A percentile compares a stretch with the other conserved stretches of the same genome.
phyloP scores from a whole-genome alignment of 2,113 vertebrate genomes.

The Labeo rohita region DNA sequence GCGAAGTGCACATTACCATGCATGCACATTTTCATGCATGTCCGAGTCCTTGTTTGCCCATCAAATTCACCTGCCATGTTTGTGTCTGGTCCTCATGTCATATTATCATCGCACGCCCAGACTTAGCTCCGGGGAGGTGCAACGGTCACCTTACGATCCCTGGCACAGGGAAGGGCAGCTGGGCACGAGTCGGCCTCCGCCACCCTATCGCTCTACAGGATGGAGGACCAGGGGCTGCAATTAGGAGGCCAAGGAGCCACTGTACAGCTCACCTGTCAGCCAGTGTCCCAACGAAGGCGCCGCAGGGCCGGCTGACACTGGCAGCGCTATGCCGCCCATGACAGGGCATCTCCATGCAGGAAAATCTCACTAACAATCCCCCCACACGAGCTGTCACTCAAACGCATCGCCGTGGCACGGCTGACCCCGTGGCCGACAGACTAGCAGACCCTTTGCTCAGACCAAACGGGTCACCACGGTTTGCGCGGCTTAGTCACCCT shows the following conservation, averaged over 20 bases:
- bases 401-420: constrained; percentile 56
- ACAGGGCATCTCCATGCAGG: constrained; percentile 72
- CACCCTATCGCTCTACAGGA: constrained; percentile 64
- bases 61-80: constrained; percentile 51
- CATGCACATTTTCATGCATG: constrained; percentile 44
- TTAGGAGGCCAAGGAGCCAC: constrained; percentile 74
- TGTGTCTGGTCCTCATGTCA: constrained; percentile 70
- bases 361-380: constrained; percentile 81
- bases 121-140: constrained; percentile 66
- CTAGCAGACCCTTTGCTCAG: constrained; percentile 12
- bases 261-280: constrained; percentile 78
- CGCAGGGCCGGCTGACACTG: constrained; percentile 73
- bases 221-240: constrained; percentile 77
- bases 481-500: constrained; percentile 22
- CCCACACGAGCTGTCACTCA: constrained; percentile 73
- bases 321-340: constrained; percentile 67
- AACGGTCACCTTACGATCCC: constrained; percentile 58
- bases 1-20: constrained; percentile 39
- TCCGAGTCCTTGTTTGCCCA: constrained; percentile 31
- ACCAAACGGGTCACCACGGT: constrained; percentile 40
- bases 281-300: constrained; percentile 57
- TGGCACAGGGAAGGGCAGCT: constrained; percentile 61
- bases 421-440: constrained; percentile 72
- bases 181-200: constrained; percentile 62
- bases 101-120: constrained; percentile 67